Base-by-base conservation (phyloP, 2,797 vertebrate genomes). In the Hyperoplus immaculatus region DNA sequence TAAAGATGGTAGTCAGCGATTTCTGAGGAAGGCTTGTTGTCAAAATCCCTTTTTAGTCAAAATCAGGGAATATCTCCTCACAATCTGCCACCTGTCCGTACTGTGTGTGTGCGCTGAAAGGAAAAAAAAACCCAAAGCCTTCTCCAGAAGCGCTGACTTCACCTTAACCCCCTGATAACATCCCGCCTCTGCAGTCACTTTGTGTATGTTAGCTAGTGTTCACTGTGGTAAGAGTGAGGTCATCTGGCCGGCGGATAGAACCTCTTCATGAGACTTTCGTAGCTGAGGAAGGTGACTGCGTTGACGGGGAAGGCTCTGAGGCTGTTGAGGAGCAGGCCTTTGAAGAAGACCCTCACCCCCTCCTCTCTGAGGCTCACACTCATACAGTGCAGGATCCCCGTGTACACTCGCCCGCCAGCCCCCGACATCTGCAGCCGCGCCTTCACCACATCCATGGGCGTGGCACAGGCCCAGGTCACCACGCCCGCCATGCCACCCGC, bases 221-320 rank as follows among this genome's bases (percentile, higher is more conserved):
- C 1, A 11, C 8, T 4, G 3, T 68, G 29, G 29, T 8, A 4
- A 6, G 21, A 36, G 3, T 14, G 58, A 64, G 1, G 21, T 85
- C 82, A 84, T 71, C 64, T 62, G 0, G 6, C 36, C 0, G 61
- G 64, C 8, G 84, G 77, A 46, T 14, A 92, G 76, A 94, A 85
- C 2, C 62, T 16, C 56, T 64, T 91, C 89, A 96, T 91, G 38
- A 97, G 88, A 69, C 86, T 89, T 82, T 97, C 96, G 0, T 96
- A 97, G 88, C 93, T 93, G 42, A 96, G 92, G 89, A 97, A 97
- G 56, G 95, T 97, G 81, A 96, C 78, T 0, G 96, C 96, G 0
- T 97, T 97, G 80, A 97, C 96, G 0, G 97, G 97, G 64, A 97
- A 97, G 6, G 96, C 96, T 2, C 97, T 94, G 50, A 96, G 46